Evolutionary conservation across 2,888 invertebrate genomes (phyloP).

Genomic region (Hyalella azteca): DNA sequence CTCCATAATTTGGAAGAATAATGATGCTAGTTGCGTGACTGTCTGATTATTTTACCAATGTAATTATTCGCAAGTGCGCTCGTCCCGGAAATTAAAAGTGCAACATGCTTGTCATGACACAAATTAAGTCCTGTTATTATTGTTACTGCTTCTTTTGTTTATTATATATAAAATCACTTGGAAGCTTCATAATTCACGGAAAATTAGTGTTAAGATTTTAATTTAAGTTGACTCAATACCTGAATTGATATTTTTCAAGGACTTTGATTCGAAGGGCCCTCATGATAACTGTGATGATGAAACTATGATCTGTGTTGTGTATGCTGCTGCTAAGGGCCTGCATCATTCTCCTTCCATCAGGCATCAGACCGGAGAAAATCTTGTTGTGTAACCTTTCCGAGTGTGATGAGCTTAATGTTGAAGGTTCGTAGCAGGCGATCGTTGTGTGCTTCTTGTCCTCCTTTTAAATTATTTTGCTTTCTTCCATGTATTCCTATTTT

Average conservation of each 20-base stretch:
- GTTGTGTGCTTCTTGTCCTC: slow-evolving; percentile 28
- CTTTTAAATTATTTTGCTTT: too few relatives aligned
- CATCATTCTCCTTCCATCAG: slow-evolving; percentile 54
- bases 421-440: slow-evolving; percentile 55
- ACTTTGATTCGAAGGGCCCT: not conserved
- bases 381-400: slow-evolving; percentile 53
- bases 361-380: slow-evolving; percentile 59
- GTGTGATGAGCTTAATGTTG: slow-evolving; percentile 53
- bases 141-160: not conserved
- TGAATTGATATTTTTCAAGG: slow-evolving; percentile 8
- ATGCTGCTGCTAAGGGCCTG: not conserved
- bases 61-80: too few relatives aligned
- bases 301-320: not conserved
- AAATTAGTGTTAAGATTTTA: not conserved
- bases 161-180: not conserved
- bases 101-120: too few relatives aligned
- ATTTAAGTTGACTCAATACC: slow-evolving; percentile 29
- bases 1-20: too few relatives aligned
- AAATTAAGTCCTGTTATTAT: not conserved
- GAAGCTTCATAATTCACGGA: not conserved
- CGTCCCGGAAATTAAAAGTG: too few relatives aligned
- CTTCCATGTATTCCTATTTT: too few relatives aligned
- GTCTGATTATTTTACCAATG: too few relatives aligned
- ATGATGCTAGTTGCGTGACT: too few relatives aligned
- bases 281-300: not conserved